Evolutionary conservation across 23 tunicate genomes (phyloP).

Genomic region (Diplosoma virens): DNA sequence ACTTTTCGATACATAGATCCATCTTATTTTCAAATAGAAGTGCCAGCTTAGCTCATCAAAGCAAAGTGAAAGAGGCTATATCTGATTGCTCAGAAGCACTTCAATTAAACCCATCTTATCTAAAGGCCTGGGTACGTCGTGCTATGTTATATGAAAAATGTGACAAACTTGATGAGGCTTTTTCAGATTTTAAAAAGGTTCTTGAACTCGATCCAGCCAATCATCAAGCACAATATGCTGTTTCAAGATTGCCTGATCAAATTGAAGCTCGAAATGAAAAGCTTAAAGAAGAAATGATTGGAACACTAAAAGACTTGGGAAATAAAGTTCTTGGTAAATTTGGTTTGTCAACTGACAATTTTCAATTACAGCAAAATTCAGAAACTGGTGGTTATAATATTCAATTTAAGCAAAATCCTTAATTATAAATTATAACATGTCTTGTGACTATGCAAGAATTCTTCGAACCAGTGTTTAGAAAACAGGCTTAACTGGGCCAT

Average conservation of each 20-base stretch:
- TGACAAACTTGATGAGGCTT: constrained; percentile 74
- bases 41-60: constrained; percentile 26
- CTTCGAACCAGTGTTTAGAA: too few relatives aligned
- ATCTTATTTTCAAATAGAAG: constrained; percentile 63
- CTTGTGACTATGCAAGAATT: too few relatives aligned
- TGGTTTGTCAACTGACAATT: constrained; percentile 86
- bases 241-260: constrained; percentile 42
- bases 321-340: constrained; percentile 64
- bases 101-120: constrained; percentile 48
- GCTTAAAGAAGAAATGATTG: constrained; percentile 82
- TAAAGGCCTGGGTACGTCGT: constrained; percentile 63
- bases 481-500: too few relatives aligned
- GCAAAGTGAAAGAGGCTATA: constrained; percentile 39
- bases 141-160: constrained; percentile 65
- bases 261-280: constrained; percentile 78
- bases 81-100: constrained; percentile 64
- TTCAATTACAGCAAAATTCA: constrained; percentile 73
- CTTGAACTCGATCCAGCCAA: constrained; percentile 62
- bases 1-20: constrained; percentile 36
- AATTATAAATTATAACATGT: too few relatives aligned
- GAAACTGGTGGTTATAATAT: constrained; percentile 70
- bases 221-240: constrained; percentile 46
- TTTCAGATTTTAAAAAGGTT: constrained; percentile 44
- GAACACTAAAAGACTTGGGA: constrained; percentile 73
- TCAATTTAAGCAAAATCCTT: constrained; percentile 69